Conservation (phyloP, 2,888 invertebrate species). For the Ferrisia virgata region DNA sequence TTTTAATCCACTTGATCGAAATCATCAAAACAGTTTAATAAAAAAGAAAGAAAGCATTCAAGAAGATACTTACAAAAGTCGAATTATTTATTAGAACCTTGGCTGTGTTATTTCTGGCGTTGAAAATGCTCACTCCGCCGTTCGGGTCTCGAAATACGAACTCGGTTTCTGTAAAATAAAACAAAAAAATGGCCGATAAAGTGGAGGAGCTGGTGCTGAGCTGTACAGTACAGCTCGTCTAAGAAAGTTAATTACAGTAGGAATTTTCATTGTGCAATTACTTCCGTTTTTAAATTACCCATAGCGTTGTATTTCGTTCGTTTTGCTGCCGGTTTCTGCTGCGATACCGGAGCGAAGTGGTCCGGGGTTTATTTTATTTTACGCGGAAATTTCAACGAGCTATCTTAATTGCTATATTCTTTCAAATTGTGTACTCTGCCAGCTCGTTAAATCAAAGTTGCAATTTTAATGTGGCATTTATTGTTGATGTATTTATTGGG, state of each 20-base stretch:
- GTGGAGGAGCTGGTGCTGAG: not conserved
- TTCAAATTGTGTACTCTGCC: not conserved
- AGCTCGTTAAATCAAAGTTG: not conserved
- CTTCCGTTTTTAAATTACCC: conserved; percentile 20
- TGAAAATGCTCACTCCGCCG: conserved; percentile 75
- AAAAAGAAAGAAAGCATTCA: no score
- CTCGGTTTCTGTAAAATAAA: conserved; percentile 66
- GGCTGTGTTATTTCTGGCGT: conserved; percentile 71
- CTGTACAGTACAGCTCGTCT: not conserved
- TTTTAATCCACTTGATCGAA: no score
- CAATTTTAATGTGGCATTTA: not conserved
- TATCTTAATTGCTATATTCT: conserved; percentile 1
- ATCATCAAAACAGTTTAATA: no score
- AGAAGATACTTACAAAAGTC: conserved; percentile 74
- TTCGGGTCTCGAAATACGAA: conserved; percentile 72
- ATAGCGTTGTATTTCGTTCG: not conserved
- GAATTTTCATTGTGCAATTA: conserved; percentile 6
- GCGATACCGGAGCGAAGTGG: not conserved
- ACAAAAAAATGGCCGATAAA: not conserved
- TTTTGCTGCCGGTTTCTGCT: no score
- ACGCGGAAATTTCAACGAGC: not conserved
- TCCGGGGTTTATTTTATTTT: not conserved
- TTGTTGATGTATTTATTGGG: not conserved
- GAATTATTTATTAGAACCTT: conserved; percentile 75
- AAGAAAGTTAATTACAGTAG: conserved; percentile 11